Base-by-base conservation (phyloP, 2,113 vertebrate species). In the Neopipo cinnamomea region DNA sequence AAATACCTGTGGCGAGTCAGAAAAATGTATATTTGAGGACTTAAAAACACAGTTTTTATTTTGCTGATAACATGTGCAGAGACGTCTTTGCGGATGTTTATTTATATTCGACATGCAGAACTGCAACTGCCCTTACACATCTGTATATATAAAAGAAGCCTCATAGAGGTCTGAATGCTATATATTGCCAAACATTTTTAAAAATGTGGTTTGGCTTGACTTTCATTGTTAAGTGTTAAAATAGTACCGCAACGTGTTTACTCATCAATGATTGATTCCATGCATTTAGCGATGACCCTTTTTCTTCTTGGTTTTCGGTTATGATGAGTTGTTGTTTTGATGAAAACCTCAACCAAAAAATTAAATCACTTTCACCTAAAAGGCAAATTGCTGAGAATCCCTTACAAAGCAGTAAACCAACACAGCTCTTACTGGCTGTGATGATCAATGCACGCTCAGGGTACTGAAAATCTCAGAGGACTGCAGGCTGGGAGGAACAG, bases 291-390 rank as follows among this genome's bases (percentile, higher is more conserved):
- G 83, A 76, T 21, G 19, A 91, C 28, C 5, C 6, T 37, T 66
- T 84, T 77, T 37, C 25, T 87, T 94, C 27, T 66, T 12, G 2
- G 4, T 55, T 87, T 65, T 78, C 23, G 81, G 17, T 87, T 77
- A 25, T 24, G 79, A 61, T 92, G 91, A 89, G 46, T 95, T 68
- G 77, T n/a, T 74, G n/a, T 84, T 91, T 76, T 55, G 37, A 80
- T 72, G 73, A 81, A 95, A 91, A 83, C 30, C 55, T 74, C 53
- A 81, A 84, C 80, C 81, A 87, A 84, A 91, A 87, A 59, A 47
- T 33, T 84, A 52, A 81, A 53, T 19, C 14, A 22, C 39, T 92
- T 76, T 81, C 39, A 74, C 56, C 56, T 87, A 74, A 81, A 84
- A 89, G 15, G 30, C 25, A 71, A 15, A 66, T 71, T 80, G 41